A percentile compares a stretch with the other conserved stretches of the same genome.
These are phyloP conservation scores for Pomacea maculata DNA, from an alignment of 1,140 invertebrate genomes.

Conservation along the genomic window DNA sequence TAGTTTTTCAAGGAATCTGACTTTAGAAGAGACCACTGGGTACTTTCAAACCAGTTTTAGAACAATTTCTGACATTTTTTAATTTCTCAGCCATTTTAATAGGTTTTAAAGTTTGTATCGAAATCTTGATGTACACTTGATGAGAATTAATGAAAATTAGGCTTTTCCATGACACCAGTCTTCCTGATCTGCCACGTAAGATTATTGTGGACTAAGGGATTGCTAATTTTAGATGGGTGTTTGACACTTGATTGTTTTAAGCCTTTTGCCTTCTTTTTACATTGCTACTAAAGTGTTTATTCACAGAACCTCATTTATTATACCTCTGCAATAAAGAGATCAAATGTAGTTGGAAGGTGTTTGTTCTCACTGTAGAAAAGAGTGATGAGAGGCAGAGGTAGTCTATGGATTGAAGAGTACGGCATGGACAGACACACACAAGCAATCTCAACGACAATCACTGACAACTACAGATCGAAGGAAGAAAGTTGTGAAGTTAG, in stretches of 20 bases:
- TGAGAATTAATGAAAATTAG: too few species aligned
- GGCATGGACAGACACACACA: too few species aligned
- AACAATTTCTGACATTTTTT: too few species aligned
- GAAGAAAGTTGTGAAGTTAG: too few species aligned
- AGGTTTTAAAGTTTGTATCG: too few species aligned
- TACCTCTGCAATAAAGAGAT: conserved; percentile 28
- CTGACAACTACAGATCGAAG: neutral
- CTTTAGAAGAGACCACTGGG: too few species aligned
- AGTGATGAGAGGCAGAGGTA: neutral
- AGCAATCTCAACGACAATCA: neutral
- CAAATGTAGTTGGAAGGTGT: conserved; percentile 4
- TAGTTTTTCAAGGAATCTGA: too few species aligned
- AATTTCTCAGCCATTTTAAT: too few species aligned
- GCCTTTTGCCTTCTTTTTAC: conserved; percentile 18
- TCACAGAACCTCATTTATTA: conserved; percentile 27
- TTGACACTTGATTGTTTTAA: conserved; percentile 20
- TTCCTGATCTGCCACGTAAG: neutral
- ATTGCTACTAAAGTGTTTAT: conserved; percentile 29
- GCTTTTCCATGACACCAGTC: conserved; percentile 2
- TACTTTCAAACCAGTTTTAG: too few species aligned
- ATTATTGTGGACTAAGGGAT: neutral
- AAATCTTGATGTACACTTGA: too few species aligned
- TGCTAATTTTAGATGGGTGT: conserved; percentile 12
- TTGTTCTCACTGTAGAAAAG: neutral
- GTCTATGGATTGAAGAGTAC: neutral